Base-by-base conservation (phyloP, 2,888 invertebrate species). In the Pristionchus entomophagus region DNA sequence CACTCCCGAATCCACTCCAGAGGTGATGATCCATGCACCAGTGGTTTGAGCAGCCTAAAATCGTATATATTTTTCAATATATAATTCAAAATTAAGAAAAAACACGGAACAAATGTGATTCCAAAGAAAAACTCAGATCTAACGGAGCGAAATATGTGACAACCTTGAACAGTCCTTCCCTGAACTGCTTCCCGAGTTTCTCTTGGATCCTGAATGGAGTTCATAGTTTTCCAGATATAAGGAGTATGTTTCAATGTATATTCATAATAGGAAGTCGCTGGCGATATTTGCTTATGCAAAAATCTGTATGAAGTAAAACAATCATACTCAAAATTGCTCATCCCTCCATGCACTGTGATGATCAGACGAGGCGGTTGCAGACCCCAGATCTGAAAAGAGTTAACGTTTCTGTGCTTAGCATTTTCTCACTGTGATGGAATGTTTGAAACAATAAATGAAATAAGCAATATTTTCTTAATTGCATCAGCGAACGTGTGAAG, bases 21-120 rank as follows among this genome's bases (percentile, higher is more conserved):
- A 97, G 0, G 98, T 98, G 92, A 99, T 97, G 91, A 99, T 97
- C 99, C 99, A 99, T 19, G 99, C 98, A 14, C 97, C 98, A 0
- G 99, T 99, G 0, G 99, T 99, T 94, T 98, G 97, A 8, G 99
- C 99, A 29, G 98, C 99, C 87, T 77, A 8, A n/a, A 51, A 82
- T 53, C n/a, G 2, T 22, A 17, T 17, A 4, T 22, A 17, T 17
- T 53, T 32, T n/a, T n/a, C 12, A 38, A 73, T 45, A 3, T 62
- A 3, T 35, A 62, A 62, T 29, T 62, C n/a, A 59, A 26, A 22
- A 2, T 35, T 32, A 65, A 65, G 17, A 65, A 35, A n/a, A n/a
- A n/a, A n/a, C n/a, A n/a, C n/a, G n/a, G n/a, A n/a, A n/a, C n/a
- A 49, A 12, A 49, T 49, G 49, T 8, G n/a, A n/a, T n/a, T n/a